Percentiles rank a stretch among this genome's conserved stretches.
These are phyloP conservation scores for Grammomys dolichurus DNA, from an alignment of 2,113 vertebrate species.

Conservation along the genomic window DNA sequence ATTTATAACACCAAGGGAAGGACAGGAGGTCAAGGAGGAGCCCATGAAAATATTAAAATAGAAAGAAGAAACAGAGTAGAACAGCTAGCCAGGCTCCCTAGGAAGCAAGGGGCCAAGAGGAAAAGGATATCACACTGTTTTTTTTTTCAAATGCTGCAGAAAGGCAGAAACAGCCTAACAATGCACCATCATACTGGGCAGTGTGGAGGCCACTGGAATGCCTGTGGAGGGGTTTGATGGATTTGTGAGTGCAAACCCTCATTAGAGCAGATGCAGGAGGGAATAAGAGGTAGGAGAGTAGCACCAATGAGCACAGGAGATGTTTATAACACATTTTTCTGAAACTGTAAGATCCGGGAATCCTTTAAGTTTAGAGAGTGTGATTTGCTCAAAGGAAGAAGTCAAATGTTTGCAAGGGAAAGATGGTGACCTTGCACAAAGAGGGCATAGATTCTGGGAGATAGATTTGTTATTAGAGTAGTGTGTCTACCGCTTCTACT, in stretches of 20 bases:
- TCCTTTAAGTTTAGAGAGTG: not conserved
- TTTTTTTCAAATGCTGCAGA: not conserved
- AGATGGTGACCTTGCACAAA: not conserved
- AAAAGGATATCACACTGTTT: not conserved
- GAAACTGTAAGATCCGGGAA: not conserved
- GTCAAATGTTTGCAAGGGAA: not conserved
- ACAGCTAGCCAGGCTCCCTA: not conserved
- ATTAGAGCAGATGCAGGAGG: not conserved
- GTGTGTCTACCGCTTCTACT: not conserved
- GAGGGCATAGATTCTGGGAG: not conserved
- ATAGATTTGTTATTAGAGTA: not conserved
- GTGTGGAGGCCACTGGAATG: not conserved
- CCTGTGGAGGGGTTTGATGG: not conserved
- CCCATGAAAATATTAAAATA: not conserved
- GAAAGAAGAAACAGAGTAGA: not conserved
- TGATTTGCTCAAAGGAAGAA: not conserved
- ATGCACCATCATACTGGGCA: accelerated
- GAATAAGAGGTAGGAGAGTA: not conserved
- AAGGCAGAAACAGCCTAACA: not conserved
- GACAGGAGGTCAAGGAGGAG: not conserved
- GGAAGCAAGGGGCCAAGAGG: not conserved
- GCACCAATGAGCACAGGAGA: not conserved
- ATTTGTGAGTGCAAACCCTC: not conserved
- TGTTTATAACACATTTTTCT: not conserved
- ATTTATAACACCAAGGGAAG: not conserved